Conservation (phyloP, 2,888 invertebrate genomes). For the Ormyrus thymus region DNA sequence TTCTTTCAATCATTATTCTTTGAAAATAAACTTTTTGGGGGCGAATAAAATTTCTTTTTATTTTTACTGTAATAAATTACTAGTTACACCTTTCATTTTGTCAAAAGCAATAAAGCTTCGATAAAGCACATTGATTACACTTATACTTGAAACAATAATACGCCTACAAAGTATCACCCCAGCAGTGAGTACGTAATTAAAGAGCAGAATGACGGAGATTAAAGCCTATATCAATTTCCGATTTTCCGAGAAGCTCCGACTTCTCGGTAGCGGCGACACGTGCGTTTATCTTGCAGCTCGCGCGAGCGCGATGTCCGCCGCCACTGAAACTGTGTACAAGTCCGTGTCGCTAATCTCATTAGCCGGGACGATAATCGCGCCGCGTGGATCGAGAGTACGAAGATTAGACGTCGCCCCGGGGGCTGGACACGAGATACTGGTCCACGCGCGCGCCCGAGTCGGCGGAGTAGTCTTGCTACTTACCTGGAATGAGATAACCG, state of each 20-base stretch:
- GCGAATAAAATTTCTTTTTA: too few species aligned
- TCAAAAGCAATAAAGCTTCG: too few species aligned
- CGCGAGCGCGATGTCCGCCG: constrained; percentile 36
- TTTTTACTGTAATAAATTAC: too few species aligned
- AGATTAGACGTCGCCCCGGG: neutral
- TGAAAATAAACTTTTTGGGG: too few species aligned
- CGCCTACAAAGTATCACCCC: too few species aligned
- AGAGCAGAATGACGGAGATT: too few species aligned
- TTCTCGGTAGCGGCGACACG: constrained; percentile 11
- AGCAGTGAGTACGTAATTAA: too few species aligned
- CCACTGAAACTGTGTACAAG: constrained; percentile 20
- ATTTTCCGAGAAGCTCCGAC: neutral
- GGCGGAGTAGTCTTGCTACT: constrained; percentile 24
- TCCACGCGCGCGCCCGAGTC: neutral
- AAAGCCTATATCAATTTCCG: too few species aligned
- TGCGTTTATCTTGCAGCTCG: constrained; percentile 15
- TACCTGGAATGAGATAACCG: constrained; percentile 33
- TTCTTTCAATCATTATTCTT: too few species aligned
- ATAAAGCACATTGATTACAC: too few species aligned
- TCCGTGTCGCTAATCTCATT: constrained; percentile 44
- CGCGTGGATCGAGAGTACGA: constrained; percentile 6
- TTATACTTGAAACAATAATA: too few species aligned
- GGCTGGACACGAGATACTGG: neutral
- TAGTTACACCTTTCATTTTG: too few species aligned
- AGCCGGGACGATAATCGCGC: constrained; percentile 11